A percentile compares a stretch with the other conserved stretches of the same genome.
Conservation (phyloP, 2,113 vertebrate species). For the Formicarius rufipectus region DNA sequence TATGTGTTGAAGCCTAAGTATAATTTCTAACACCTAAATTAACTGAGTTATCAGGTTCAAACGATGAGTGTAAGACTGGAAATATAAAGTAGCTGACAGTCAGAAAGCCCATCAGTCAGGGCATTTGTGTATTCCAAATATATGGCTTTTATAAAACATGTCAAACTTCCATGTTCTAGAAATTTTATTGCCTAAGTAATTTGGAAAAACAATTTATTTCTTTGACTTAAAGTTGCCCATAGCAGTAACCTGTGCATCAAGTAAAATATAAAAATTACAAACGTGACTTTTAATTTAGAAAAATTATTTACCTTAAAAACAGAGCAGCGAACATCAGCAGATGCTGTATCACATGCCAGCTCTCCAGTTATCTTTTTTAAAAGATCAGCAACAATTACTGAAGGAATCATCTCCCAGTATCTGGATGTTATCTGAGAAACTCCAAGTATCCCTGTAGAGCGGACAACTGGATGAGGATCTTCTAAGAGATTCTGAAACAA, state of each 20-base stretch:
- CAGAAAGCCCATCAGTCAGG: background rate
- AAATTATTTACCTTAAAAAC: slow-evolving; percentile 87
- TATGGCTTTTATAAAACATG: background rate
- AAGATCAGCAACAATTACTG: slow-evolving; percentile 83
- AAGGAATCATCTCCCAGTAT: slow-evolving; percentile 95
- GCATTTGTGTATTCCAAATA: background rate
- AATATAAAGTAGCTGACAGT: background rate
- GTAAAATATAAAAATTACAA: background rate
- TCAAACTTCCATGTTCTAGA: background rate
- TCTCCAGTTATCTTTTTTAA: slow-evolving; percentile 85
- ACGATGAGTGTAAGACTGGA: background rate
- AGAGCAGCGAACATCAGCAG: slow-evolving; percentile 89
- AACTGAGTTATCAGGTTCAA: background rate
- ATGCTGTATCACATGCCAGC: slow-evolving; percentile 81
- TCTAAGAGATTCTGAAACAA: slow-evolving; percentile 84
- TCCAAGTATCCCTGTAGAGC: slow-evolving; percentile 86
- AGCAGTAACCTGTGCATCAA: background rate
- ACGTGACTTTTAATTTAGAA: background rate
- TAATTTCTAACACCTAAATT: background rate
- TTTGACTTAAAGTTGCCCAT: background rate
- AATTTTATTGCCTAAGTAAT: background rate
- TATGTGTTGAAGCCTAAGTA: background rate
- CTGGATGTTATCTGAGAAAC: slow-evolving; percentile 87
- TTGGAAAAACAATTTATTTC: background rate
- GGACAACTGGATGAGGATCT: slow-evolving; percentile 87